phyloP scores from a whole-genome alignment of 1,140 invertebrate genomes.

The Drosophila saltans region DNA sequence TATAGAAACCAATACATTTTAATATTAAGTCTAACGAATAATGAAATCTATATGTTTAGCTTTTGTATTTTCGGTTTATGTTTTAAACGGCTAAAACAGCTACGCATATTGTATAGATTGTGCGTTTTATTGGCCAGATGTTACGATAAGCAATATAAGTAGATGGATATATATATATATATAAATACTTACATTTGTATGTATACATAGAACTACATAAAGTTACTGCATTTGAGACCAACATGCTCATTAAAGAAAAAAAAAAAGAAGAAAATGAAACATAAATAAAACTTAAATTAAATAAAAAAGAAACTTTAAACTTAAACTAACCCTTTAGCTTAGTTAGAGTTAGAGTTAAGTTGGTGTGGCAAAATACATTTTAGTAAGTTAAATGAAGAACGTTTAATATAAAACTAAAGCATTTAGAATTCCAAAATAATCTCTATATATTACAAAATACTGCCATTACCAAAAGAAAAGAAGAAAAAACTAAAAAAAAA shows the following conservation, averaged over 20 bases:
- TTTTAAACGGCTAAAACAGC: slow-evolving; percentile 25
- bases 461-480: slow-evolving; percentile 27
- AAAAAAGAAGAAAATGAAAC: neutral
- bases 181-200: slow-evolving; percentile 35
- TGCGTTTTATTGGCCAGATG: slow-evolving; percentile 65
- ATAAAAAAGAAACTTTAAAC: neutral
- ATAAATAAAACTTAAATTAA: neutral
- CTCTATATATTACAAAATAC: slow-evolving; percentile 18
- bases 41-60: slow-evolving; percentile 29
- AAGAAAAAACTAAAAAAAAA: slow-evolving; percentile 9
- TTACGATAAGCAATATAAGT: slow-evolving; percentile 76
- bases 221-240: slow-evolving; percentile 60
- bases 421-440: slow-evolving; percentile 11
- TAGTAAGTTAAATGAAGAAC: slow-evolving; percentile 48
- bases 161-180: slow-evolving; percentile 44
- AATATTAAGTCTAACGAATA: slow-evolving; percentile 8
- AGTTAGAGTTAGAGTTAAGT: slow-evolving; percentile 64
- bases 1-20: slow-evolving; percentile 33
- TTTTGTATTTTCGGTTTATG: slow-evolving; percentile 43
- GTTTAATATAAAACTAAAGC: slow-evolving; percentile 10
- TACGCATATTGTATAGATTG: slow-evolving; percentile 63
- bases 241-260: slow-evolving; percentile 44
- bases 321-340: slow-evolving; percentile 36
- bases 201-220: slow-evolving; percentile 36
- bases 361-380: slow-evolving; percentile 69